Evolutionary conservation across 2,797 vertebrate genomes (phyloP), one percentile per base, ranked within the genome.

Genomic region (Coregonus suidteri): DNA sequence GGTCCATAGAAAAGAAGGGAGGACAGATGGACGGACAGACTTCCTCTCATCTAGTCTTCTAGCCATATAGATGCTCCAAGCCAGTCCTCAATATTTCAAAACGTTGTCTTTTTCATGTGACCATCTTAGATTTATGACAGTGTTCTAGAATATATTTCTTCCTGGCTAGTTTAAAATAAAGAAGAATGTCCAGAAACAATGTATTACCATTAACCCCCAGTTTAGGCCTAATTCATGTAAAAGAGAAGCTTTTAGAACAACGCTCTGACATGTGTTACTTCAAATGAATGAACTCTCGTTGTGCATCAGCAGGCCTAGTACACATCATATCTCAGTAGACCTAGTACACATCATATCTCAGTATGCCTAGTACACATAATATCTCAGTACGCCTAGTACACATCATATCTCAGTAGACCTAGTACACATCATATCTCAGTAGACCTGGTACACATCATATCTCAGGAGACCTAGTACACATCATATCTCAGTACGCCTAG

Each of bases 1-100:
- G 13, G 64, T 18, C 0, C 18, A 14, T 14, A 65, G 25, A 25
- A 35, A 68, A 5, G 15, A 68, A 6, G 34, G 34, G 13, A 15
- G 31, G 1, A 14, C 9, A 13, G 66, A n/a, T n/a, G 6, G 68
- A 41, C 18, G 18, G 68, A 70, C 18, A 20, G 68, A 75, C 31
- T 6, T 7, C 74, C 76, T 52, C 77, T 15, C 1, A 1, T 66
- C 82, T 78, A 16, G 62, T 31, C 2, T 1, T 56, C 82, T 79
- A 25, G 62, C 52, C 52, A 31, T 71, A 66, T 31, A 14, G 6
- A 6, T 7, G 30, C 30, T 31, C 69, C 75, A 72, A 81, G 75
- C 76, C 76, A 68, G 78, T 73, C 62, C 72, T 90, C 77, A 89
- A 92, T 93, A 84, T 90, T 93, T 91, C 53, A 91, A 78, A 66